Percentiles rank a stretch among this genome's conserved stretches.
phyloP scores from a whole-genome alignment of 2,888 invertebrate genomes.

The Drosophila monieri region DNA sequence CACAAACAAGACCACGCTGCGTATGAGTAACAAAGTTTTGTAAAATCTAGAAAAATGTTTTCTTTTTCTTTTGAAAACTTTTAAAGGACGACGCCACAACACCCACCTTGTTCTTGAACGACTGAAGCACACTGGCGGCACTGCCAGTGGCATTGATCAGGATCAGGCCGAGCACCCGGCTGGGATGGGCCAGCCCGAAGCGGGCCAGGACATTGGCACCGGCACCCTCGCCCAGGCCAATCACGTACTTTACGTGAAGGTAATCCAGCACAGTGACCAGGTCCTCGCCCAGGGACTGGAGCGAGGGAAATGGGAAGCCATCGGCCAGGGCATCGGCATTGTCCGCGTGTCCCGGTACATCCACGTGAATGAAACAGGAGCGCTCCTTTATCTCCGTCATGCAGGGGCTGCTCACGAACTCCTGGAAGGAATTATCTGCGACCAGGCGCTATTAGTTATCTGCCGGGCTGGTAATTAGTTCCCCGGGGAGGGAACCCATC shows the following conservation, averaged over 20 bases:
- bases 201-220: conserved; percentile 94
- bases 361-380: conserved; percentile 94
- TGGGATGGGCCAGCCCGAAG: conserved; percentile 92
- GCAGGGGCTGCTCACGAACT: conserved; percentile 92
- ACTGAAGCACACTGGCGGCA: conserved; percentile 93
- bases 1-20: neutral
- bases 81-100: neutral
- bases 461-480: conserved; percentile 18
- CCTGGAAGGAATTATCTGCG: conserved; percentile 91
- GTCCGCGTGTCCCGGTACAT: conserved; percentile 94
- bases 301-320: conserved; percentile 91
- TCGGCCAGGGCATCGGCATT: conserved; percentile 90
- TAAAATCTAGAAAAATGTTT: neutral
- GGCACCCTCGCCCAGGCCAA: conserved; percentile 94
- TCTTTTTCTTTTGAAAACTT: neutral
- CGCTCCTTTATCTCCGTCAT: conserved; percentile 94
- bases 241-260: conserved; percentile 92
- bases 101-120: conserved; percentile 91
- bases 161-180: conserved; percentile 90
- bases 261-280: conserved; percentile 92
- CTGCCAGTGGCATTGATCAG: conserved; percentile 95
- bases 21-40: conserved; percentile 1
- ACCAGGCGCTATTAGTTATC: conserved; percentile 9
- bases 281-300: conserved; percentile 92
- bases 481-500: conserved; percentile 5